Percentiles rank a stretch among this genome's conserved stretches.
Evolutionary conservation across 2,888 invertebrate genomes (phyloP).

Genomic region (Adineta ricciae): DNA sequence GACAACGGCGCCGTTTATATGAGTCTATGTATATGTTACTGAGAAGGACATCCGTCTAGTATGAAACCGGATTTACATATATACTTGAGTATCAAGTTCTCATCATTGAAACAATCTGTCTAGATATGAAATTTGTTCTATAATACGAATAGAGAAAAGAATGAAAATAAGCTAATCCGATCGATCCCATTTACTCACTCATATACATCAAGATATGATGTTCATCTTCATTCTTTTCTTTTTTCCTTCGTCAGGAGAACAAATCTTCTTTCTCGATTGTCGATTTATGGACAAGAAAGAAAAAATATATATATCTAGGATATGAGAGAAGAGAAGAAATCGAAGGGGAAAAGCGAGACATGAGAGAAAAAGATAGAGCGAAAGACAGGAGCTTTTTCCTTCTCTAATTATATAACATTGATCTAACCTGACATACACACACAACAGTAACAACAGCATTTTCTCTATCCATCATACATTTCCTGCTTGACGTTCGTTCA

Average conservation of each 20-base stretch:
- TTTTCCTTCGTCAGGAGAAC: not conserved
- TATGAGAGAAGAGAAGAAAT: not conserved
- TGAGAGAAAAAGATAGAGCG: not conserved
- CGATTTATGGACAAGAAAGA: not conserved
- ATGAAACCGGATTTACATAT: not conserved
- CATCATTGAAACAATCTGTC: constrained; percentile 2
- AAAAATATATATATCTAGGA: not conserved
- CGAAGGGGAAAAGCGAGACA: not conserved
- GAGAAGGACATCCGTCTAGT: not conserved
- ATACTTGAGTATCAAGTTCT: not conserved
- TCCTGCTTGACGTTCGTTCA: not conserved
- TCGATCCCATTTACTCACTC: constrained; percentile 2
- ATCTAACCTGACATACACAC: not conserved
- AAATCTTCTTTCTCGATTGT: not conserved
- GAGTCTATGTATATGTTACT: not conserved
- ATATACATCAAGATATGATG: not conserved
- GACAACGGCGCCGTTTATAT: not conserved
- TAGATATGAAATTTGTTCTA: not conserved
- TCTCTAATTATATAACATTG: not conserved
- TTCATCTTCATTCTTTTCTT: constrained; percentile 11
- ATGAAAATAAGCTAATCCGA: not conserved
- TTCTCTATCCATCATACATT: not conserved
- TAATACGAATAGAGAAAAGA: not conserved
- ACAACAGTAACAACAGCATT: not conserved
- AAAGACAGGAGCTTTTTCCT: not conserved